A percentile compares a stretch with the other conserved stretches of the same genome.
phyloP scores from a whole-genome alignment of 2,888 invertebrate species.

The Mythimna pallens region DNA sequence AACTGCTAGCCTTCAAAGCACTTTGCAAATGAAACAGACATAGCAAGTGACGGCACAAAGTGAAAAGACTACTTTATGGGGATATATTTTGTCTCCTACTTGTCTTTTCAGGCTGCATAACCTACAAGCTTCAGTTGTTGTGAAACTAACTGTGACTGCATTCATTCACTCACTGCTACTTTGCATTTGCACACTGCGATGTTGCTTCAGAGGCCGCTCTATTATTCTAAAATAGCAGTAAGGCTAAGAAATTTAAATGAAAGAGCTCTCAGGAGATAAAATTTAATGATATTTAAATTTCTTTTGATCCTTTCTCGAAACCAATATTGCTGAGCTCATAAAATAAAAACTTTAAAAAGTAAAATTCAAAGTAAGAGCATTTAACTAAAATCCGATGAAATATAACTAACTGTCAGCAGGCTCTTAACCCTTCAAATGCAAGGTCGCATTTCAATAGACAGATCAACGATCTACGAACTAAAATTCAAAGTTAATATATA shows the following conservation, averaged over 20 bases:
- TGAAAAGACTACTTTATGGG: conserved; percentile 22
- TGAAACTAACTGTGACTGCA: conserved; percentile 53
- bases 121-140: conserved; percentile 49
- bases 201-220: conserved; percentile 13
- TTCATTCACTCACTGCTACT: conserved; percentile 45
- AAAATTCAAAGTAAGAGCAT: neutral
- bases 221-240: conserved; percentile 11
- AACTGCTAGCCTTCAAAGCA: conserved; percentile 36
- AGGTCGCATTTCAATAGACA: conserved; percentile 23
- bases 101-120: conserved; percentile 40
- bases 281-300: neutral
- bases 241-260: conserved; percentile 7
- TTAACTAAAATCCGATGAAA: conserved; percentile 2
- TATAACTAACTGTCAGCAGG: neutral
- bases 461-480: conserved; percentile 23
- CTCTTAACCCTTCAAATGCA: conserved; percentile 13
- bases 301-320: conserved; percentile 7
- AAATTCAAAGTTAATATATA: conserved; percentile 32
- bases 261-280: neutral
- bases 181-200: conserved; percentile 32
- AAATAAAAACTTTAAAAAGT: conserved; percentile 9
- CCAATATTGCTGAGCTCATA: neutral
- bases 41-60: conserved; percentile 26
- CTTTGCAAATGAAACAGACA: conserved; percentile 49
- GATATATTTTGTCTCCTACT: conserved; percentile 18